Percentiles rank a stretch among this genome's conserved stretches.
These are phyloP conservation scores for Cheilosia grossa DNA, from an alignment of 2,888 invertebrate genomes.

Conservation along the genomic window DNA sequence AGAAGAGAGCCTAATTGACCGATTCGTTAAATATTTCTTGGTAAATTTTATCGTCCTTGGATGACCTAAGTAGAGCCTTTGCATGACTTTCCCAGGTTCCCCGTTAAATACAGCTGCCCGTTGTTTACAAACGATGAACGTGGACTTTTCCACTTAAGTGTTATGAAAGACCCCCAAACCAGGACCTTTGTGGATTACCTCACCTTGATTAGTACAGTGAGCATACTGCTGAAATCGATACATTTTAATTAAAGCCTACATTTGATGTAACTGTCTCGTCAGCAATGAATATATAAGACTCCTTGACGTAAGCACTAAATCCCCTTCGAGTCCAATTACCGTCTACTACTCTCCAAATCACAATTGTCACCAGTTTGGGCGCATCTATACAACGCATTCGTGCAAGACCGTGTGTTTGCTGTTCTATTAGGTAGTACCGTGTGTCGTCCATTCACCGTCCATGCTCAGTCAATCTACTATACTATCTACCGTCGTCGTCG, in stretches of 20 bases:
- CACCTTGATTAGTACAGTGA: no score
- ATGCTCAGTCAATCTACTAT: conserved; percentile 37
- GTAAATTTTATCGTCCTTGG: no score
- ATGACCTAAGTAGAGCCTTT: no score
- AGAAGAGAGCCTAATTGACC: no score
- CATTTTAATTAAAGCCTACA: background rate
- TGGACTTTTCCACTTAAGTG: no score
- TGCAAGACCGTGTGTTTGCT: conserved; percentile 2
- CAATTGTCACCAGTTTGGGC: conserved; percentile 12
- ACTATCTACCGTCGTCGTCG: background rate
- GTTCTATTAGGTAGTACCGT: background rate
- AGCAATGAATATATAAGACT: conserved; percentile 21
- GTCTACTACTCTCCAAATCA: conserved; percentile 2
- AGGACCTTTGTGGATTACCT: no score
- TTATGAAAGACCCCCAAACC: no score
- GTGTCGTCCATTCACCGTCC: conserved; percentile 19
- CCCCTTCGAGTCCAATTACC: conserved; percentile 27
- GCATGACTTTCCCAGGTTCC: no score
- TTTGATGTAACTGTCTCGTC: background rate
- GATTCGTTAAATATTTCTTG: no score
- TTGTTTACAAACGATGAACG: no score
- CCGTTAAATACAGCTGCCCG: no score
- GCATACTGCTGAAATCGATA: background rate
- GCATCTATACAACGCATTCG: conserved; percentile 11
- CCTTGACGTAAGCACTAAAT: conserved; percentile 11